These are phyloP conservation scores for Sylvilagus bachmani DNA, from an alignment of 2,113 vertebrate genomes.

Conservation along the genomic window DNA sequence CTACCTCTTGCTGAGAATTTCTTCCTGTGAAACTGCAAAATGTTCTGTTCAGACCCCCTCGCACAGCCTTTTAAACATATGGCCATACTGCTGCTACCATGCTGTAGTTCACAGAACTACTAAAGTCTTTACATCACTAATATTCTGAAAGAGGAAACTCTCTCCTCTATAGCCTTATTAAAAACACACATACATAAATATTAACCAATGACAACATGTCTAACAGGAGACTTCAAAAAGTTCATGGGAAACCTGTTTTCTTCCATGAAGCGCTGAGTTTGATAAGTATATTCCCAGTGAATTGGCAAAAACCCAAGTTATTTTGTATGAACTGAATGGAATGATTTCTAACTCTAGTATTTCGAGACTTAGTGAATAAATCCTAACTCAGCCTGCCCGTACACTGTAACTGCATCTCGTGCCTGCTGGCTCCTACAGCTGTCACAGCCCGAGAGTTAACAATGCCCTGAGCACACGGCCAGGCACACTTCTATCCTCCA, in stretches of 20 bases:
- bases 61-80: neutral
- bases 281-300: neutral
- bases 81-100: neutral
- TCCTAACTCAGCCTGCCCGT: neutral
- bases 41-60: neutral
- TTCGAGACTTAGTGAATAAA: slow-evolving; percentile 9
- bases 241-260: too few relatives aligned
- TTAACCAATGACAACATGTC: neutral
- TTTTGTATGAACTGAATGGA: neutral
- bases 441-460: neutral
- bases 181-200: neutral
- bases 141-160: neutral
- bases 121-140: neutral
- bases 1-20: neutral
- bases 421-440: neutral
- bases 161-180: neutral
- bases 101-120: neutral
- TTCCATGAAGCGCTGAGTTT: neutral
- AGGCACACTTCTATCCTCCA: neutral
- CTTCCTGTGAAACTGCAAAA: neutral
- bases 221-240: too few relatives aligned
- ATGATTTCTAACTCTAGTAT: neutral
- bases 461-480: too few relatives aligned
- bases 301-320: neutral
- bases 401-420: neutral